Conservation (phyloP, 2,113 vertebrate genomes). For the Spea multiplicata region DNA sequence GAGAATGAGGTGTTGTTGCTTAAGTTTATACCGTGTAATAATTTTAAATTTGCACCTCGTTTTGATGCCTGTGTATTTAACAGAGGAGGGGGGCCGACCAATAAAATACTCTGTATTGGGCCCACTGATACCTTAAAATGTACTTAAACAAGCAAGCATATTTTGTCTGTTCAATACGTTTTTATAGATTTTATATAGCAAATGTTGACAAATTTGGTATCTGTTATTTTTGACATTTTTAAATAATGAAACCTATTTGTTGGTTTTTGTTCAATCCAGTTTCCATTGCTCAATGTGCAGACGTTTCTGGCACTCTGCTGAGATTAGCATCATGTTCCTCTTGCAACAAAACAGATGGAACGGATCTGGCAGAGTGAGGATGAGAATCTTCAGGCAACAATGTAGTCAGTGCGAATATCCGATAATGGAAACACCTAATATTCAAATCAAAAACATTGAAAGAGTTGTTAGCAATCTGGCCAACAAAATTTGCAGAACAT, state of each 20-base stretch:
- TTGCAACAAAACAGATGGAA: constrained; percentile 31
- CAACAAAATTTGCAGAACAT: constrained; percentile 62
- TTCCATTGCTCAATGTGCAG: constrained; percentile 65
- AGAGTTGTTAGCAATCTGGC: constrained; percentile 65
- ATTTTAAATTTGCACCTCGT: no score
- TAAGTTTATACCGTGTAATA: no score
- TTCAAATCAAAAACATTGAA: constrained; percentile 53
- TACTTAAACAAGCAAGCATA: no score
- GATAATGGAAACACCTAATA: constrained; percentile 53
- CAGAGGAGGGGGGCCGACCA: no score
- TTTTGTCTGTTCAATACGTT: no score
- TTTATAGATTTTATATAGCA: no score
- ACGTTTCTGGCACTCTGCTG: constrained; percentile 63
- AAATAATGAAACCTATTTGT: not conserved
- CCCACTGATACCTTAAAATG: no score
- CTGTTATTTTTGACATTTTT: no score
- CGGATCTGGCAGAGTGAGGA: constrained; percentile 53
- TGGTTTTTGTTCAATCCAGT: constrained; percentile 50
- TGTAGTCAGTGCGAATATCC: constrained; percentile 55
- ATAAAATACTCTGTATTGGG: no score
- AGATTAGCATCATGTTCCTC: constrained; percentile 59
- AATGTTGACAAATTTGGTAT: no score
- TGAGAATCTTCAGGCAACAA: constrained; percentile 60
- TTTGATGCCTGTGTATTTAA: no score
- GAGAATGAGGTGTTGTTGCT: no score